Percentiles rank a stretch among this genome's conserved stretches.
These are phyloP conservation scores for Copidosoma aretas DNA, from an alignment of 2,888 invertebrate genomes.

Conservation along the genomic window DNA sequence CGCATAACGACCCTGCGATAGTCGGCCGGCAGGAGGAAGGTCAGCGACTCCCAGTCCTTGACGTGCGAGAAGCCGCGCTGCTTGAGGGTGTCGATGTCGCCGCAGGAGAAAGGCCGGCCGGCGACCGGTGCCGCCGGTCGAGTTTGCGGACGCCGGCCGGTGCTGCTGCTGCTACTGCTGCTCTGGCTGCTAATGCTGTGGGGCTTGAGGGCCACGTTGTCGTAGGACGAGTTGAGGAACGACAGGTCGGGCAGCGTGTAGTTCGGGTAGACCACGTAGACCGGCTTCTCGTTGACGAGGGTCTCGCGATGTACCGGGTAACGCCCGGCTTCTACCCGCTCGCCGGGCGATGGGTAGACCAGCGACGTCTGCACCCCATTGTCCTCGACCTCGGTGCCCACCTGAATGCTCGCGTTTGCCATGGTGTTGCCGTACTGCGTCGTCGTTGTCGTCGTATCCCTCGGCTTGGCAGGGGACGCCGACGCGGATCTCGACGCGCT, in stretches of 20 bases:
- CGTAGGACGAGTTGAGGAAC: constrained; percentile 69
- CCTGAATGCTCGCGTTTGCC: constrained; percentile 40
- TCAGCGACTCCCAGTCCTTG: constrained; percentile 92
- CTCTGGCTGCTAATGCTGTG: constrained; percentile 65
- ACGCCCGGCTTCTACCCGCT: constrained; percentile 22
- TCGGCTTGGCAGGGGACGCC: constrained; percentile 21
- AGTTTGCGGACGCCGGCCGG: constrained; percentile 45
- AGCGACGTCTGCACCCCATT: constrained; percentile 59
- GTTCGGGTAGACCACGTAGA: constrained; percentile 89
- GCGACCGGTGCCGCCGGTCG: neutral
- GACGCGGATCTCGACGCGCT: constrained; percentile 56
- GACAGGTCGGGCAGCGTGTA: constrained; percentile 89
- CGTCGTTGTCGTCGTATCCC: no score
- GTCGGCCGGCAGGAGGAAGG: constrained; percentile 85
- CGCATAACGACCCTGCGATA: constrained; percentile 76
- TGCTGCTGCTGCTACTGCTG: constrained; percentile 47
- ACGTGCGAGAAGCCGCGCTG: constrained; percentile 84
- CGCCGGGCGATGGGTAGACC: constrained; percentile 54
- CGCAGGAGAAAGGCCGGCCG: constrained; percentile 77
- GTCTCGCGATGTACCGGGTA: constrained; percentile 52
- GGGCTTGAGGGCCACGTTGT: constrained; percentile 78
- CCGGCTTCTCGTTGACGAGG: constrained; percentile 69
- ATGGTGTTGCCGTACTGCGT: constrained; percentile 5
- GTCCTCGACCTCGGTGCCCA: constrained; percentile 55
- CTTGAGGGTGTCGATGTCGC: constrained; percentile 81